These are phyloP conservation scores for Zapus hudsonius DNA, from an alignment of 2,113 vertebrate species.

Conservation along the genomic window DNA sequence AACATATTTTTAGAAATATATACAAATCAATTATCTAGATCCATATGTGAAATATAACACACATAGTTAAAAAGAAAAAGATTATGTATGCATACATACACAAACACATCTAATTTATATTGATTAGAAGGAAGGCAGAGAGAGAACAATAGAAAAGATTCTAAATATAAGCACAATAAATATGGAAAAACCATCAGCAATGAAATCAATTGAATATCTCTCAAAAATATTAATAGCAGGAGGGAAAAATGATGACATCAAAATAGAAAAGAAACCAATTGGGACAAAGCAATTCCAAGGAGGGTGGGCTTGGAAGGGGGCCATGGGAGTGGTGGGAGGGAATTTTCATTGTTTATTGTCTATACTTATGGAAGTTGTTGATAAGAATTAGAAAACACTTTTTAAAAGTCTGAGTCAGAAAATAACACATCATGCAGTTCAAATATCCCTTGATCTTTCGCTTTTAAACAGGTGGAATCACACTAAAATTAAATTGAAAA, in stretches of 20 bases:
- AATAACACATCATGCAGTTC: conserved; percentile 28
- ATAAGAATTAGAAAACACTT: background rate
- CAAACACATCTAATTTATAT: background rate
- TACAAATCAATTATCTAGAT: conserved; percentile 4
- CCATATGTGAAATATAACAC: background rate
- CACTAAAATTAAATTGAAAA: conserved; percentile 66
- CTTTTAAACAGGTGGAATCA: conserved; percentile 66
- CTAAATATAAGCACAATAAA: background rate
- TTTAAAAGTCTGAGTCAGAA: conserved; percentile 42
- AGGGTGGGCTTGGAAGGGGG: no score
- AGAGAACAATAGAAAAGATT: background rate
- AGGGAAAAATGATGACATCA: no score
- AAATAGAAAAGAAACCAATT: no score
- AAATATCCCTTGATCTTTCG: conserved; percentile 63
- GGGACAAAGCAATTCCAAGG: no score
- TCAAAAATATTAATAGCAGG: background rate
- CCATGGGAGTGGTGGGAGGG: no score
- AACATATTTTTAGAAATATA: background rate
- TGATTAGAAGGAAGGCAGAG: background rate
- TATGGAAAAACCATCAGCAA: background rate
- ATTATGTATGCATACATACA: background rate
- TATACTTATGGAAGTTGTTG: no score
- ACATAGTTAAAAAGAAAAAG: background rate
- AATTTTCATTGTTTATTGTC: no score
- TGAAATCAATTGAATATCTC: background rate